Evolutionary conservation across 2,113 vertebrate genomes (phyloP).

Genomic region (Mugil cephalus): DNA sequence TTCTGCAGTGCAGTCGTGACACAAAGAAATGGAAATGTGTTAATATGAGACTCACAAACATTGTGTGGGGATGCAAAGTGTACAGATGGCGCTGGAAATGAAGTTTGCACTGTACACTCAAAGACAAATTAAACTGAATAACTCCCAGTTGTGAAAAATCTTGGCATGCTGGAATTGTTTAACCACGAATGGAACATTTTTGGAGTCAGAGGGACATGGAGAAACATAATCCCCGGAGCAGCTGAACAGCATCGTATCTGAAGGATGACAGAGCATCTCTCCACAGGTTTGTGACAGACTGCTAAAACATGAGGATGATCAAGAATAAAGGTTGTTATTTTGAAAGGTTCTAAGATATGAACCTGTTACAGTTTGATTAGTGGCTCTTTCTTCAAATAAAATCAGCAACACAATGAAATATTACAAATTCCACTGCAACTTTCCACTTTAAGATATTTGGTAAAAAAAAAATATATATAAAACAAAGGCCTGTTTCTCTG

Average conservation of each 20-base stretch:
- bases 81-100: not conserved
- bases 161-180: not conserved
- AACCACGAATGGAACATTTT: not conserved
- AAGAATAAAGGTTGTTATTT: not conserved
- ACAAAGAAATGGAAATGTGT: not conserved
- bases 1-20: too few relatives aligned
- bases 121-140: not conserved
- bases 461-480: too few relatives aligned
- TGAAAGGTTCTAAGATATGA: not conserved
- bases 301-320: not conserved
- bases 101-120: not conserved
- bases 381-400: too few relatives aligned
- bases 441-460: not conserved
- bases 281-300: not conserved
- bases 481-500: too few relatives aligned
- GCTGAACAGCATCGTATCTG: not conserved
- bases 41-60: not conserved
- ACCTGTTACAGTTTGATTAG: too few relatives aligned
- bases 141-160: not conserved
- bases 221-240: not conserved
- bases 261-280: not conserved
- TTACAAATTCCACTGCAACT: not conserved
- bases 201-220: not conserved
- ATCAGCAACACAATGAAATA: not conserved
- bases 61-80: not conserved